Percentiles rank a stretch among this genome's conserved stretches.
These are phyloP conservation scores for Acleris cristana DNA, from an alignment of 2,888 invertebrate species.

Conservation along the genomic window DNA sequence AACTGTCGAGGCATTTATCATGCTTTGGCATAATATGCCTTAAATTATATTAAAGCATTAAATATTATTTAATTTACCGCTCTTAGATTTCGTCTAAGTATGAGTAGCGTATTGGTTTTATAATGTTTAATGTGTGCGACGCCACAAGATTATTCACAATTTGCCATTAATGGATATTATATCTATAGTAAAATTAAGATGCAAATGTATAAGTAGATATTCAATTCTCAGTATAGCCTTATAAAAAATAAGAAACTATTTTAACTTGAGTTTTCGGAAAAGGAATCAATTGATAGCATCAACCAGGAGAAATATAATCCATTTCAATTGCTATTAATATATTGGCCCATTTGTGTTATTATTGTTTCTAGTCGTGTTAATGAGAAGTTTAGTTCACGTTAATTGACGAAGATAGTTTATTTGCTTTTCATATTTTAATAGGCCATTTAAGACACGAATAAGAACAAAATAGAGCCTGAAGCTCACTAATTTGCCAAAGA, in stretches of 20 bases:
- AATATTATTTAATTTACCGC: neutral
- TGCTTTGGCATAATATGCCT: too few relatives aligned
- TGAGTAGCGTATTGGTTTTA: neutral
- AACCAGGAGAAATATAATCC: too few relatives aligned
- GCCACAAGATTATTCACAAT: neutral
- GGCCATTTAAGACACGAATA: neutral
- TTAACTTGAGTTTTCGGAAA: too few relatives aligned
- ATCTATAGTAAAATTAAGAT: neutral
- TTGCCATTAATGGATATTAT: neutral
- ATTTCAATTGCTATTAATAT: too few relatives aligned
- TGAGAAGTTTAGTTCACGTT: too few relatives aligned
- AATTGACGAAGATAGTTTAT: neutral
- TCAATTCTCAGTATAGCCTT: too few relatives aligned
- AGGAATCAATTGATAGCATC: too few relatives aligned
- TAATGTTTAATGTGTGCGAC: neutral
- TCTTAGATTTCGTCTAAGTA: neutral
- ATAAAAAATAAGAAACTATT: too few relatives aligned
- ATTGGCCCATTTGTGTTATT: too few relatives aligned
- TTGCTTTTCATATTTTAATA: neutral
- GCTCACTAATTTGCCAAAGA: constrained; percentile 6
- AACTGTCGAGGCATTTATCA: too few relatives aligned
- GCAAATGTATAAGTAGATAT: neutral
- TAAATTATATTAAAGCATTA: too few relatives aligned
- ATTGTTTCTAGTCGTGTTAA: too few relatives aligned
- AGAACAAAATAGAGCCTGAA: constrained; percentile 1